Percentiles rank a stretch among this genome's conserved stretches.
Evolutionary conservation across 2,888 invertebrate genomes (phyloP).

Genomic region (Folsomia manolachei): DNA sequence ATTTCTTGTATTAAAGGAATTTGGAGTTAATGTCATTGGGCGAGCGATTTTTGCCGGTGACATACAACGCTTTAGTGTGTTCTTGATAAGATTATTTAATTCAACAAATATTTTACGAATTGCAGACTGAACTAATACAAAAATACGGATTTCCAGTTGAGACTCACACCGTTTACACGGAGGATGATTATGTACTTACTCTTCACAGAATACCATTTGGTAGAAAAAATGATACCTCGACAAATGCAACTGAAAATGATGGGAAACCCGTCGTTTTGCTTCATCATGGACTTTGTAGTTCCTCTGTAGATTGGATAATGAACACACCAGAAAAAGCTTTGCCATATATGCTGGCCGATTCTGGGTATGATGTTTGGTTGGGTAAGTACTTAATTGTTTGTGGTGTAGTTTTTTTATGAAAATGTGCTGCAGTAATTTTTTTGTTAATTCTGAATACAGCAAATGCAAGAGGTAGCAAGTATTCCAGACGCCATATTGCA

Average conservation of each 20-base stretch:
- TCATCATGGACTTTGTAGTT: conserved; percentile 17
- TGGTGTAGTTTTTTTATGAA: neutral
- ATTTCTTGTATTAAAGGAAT: too few relatives aligned
- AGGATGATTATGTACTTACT: conserved; percentile 12
- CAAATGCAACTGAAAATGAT: neutral
- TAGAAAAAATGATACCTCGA: neutral
- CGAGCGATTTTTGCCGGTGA: too few relatives aligned
- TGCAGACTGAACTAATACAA: conserved; percentile 11
- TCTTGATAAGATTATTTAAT: too few relatives aligned
- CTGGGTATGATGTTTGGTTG: conserved; percentile 28
- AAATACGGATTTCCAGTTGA: conserved; percentile 18
- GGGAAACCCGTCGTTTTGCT: conserved; percentile 12
- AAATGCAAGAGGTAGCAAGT: conserved; percentile 24
- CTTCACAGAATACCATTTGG: conserved; percentile 15
- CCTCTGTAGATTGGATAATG: conserved; percentile 17
- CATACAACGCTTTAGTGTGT: too few relatives aligned
- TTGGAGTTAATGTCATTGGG: too few relatives aligned
- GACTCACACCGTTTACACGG: conserved; percentile 12
- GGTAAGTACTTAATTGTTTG: conserved; percentile 10
- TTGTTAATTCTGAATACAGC: conserved; percentile 1
- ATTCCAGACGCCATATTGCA: conserved; percentile 16
- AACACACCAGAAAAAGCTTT: conserved; percentile 16
- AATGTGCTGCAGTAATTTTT: neutral
- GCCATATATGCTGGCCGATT: conserved; percentile 25
- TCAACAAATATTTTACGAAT: too few relatives aligned